Evolutionary conservation across 2,888 invertebrate species (phyloP), one percentile per base, ranked within the genome.

Genomic region (Branchellion lobata): DNA sequence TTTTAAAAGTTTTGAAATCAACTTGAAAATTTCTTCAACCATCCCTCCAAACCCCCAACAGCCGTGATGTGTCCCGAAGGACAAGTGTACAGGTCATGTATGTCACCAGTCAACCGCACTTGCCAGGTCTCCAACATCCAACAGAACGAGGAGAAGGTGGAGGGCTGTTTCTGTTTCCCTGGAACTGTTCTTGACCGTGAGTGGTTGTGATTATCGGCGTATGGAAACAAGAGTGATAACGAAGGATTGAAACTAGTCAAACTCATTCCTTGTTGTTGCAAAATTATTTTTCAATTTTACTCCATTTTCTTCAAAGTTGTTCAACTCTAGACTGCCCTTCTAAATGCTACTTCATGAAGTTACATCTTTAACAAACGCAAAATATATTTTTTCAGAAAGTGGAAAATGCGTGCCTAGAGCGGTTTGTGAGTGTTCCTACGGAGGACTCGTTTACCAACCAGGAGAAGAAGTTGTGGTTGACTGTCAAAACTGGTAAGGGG

Each of bases 361-460:
- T n/a, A n/a, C n/a, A n/a, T n/a, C n/a, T n/a, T n/a, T n/a, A n/a
- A n/a, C n/a, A n/a, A n/a, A n/a, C n/a, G n/a, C n/a, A n/a, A n/a
- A n/a, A n/a, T n/a, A n/a, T n/a, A n/a, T n/a, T n/a, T n/a, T 40
- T 40, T 40, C 40, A 40, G 40, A 14, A 5, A 5, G 14, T 5
- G 84, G 82, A n/a, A 81, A 72, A 14, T 84, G 84, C 80, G 79
- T 84, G 11, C 80, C 81, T 2, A 80, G 82, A 24, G 80, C 76
- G 47, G 80, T 82, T 14, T 84, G 84, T 78, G 82, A 83, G 31
- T 84, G 84, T 79, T 72, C 76, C 21, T 80, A 81, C 36, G 80
- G 82, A 57, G 82, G 82, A 3, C 51, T 78, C 1, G 80, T 80
- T n/a, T 83, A 83, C 72, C 81, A 81, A 8, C 79, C 80, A 21